Base-by-base conservation (phyloP, 2,888 invertebrate species). In the Campoplex nolae region DNA sequence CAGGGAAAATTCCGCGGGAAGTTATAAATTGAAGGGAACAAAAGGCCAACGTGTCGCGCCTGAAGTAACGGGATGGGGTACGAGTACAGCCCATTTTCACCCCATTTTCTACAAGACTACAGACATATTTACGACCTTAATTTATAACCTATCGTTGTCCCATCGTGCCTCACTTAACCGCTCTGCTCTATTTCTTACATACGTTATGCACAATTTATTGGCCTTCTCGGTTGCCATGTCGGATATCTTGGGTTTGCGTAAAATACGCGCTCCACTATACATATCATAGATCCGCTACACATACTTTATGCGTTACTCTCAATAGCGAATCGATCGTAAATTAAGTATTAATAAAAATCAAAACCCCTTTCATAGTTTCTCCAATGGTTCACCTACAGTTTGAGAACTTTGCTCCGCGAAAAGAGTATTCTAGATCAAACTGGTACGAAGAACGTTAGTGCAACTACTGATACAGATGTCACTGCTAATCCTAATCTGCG, bases 41-140 rank as follows among this genome's bases (percentile, higher is more conserved):
- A 87, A 82, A 54, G 82, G 74, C 70, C 54, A 48, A 82, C 82
- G 87, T 78, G 87, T 85, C 85, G 81, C 87, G 87, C 87, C 85
- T 68, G 76, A 13, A 56, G 84, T 70, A 68, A 71, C 87, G 51
- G 73, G 62, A 51, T 65, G 51, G 71, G 77, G 68, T 68, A 67
- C 82, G 38, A 76, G 75, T 88, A 89, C 87, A 91, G 90, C 91
- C 92, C 92, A 93, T 93, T 93, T 93, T 93, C 93, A 93, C 93
- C 93, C 93, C 92, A 92, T 93, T 93, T 92, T 89, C 90, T 90
- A 93, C 93, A 93, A 93, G 93, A 91, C 92, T 93, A 93, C 92
- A 80, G 93, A 93, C 93, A 93, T 93, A 91, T 93, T 93, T 93
- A 93, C 91, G 93, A 93, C 88, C 90, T 65, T 86, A 89, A 93